Base-by-base conservation (phyloP, 1,140 invertebrate genomes). In the Nebria ingens region DNA sequence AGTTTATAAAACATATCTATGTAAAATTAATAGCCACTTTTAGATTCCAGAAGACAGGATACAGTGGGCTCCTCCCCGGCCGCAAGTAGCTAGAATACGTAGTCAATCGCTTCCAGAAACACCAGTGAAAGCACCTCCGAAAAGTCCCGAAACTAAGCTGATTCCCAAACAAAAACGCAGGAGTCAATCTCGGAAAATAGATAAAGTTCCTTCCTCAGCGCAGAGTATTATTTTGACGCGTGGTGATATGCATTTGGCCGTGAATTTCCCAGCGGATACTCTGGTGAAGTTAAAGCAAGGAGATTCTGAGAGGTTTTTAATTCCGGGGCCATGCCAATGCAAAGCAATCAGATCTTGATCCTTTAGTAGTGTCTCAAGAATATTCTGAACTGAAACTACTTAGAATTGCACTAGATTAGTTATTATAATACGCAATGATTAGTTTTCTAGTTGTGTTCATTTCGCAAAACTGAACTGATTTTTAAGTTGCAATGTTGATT, bases 51-150 rank as follows among this genome's bases (percentile, higher is more conserved):
- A 74, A 57, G 68, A 71, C 55, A 65, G 73, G 42, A 61, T 73
- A 22, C 74, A 72, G n/a, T 75, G 73, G 72, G 70, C 72, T 34
- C 66, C 69, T n/a, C 56, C 64, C 20, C 62, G 61, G 22, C 59
- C 50, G 12, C 51, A 61, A 29, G 25, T 61, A n/a, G 54, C 57
- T 11, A 45, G 54, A 56, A 56, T 29, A 23, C 52, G 60, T 9
- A 61, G 59, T 40, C 63, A 59, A 55, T 64, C 62, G 9, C 60
- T 64, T 11, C 61, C 64, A 54, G 22, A 42, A 1, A 45, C 9
- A 4, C 40, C 9, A 45, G 17, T 11, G 9, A 9, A 45, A 17
- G 17, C 40, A 17, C 6, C 15, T 45, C 40, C 40, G 9, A 45
- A 45, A 17, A 17, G 17, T 17, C 3, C 9, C 4, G 6, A 11